These are phyloP conservation scores for Ascidia mentula DNA, from an alignment of 23 tunicate genomes.

Conservation along the genomic window DNA sequence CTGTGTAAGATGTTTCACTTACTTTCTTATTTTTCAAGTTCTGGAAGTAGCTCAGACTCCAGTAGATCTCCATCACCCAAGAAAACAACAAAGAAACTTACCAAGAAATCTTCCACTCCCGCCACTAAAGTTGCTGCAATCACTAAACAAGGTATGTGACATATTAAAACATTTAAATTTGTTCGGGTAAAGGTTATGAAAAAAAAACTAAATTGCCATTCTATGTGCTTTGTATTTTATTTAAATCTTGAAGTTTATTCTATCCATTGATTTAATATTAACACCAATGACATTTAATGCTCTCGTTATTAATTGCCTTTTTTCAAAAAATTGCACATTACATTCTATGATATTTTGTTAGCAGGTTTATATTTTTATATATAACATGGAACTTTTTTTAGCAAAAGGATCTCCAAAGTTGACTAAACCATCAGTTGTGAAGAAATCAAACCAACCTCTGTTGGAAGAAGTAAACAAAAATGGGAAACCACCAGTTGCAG, in stretches of 20 bases:
- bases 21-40: conserved; percentile 19
- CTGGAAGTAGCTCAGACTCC: conserved; percentile 62
- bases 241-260: background rate
- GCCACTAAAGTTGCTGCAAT: conserved; percentile 21
- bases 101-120: conserved; percentile 16
- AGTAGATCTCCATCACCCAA: conserved; percentile 65
- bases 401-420: conserved; percentile 26
- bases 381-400: background rate
- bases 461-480: conserved; percentile 18
- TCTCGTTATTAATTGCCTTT: too few species aligned
- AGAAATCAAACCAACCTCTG: background rate
- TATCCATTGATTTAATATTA: background rate
- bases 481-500: conserved; percentile 6
- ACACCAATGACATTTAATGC: background rate
- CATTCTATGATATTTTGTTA: too few species aligned
- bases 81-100: conserved; percentile 39
- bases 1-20: background rate
- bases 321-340: too few species aligned
- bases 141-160: conserved; percentile 1
- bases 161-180: too few species aligned
- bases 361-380: too few species aligned
- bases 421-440: background rate
- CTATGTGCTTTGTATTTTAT: background rate
- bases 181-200: too few species aligned
- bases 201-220: background rate